Evolutionary conservation across 1,140 invertebrate species (phyloP).

Genomic region (Panonychus citri): DNA sequence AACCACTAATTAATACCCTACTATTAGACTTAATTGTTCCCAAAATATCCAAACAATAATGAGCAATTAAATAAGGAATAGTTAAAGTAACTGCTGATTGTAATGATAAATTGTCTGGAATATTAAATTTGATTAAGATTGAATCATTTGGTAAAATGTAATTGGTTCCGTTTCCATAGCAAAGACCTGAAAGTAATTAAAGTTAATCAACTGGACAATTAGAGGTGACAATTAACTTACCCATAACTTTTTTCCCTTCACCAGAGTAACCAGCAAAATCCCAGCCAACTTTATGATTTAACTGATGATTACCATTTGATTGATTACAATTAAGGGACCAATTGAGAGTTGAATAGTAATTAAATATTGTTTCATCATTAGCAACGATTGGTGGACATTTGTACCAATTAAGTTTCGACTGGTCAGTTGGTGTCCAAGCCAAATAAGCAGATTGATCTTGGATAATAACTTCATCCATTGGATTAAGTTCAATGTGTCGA

Average conservation of each 20-base stretch:
- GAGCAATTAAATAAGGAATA: not conserved
- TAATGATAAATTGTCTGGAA: not conserved
- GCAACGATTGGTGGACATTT: not conserved
- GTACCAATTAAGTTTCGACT: no score
- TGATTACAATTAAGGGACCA: not conserved
- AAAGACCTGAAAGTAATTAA: not conserved
- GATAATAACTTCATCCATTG: not conserved
- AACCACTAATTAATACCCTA: not conserved
- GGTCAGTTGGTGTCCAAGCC: no score
- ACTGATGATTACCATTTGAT: no score
- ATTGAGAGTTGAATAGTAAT: not conserved
- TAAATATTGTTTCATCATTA: not conserved
- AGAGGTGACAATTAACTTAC: no score
- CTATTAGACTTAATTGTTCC: not conserved
- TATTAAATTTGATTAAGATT: not conserved
- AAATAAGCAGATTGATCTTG: not conserved
- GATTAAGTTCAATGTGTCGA: not conserved
- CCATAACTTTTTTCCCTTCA: no score
- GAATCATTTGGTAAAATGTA: not conserved
- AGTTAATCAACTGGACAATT: no score
- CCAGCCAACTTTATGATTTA: no score
- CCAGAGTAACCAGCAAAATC: no score
- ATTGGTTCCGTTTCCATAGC: not conserved
- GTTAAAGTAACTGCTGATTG: not conserved
- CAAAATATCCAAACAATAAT: not conserved